These are phyloP conservation scores for Cinara cedri DNA, from an alignment of 2,888 invertebrate genomes.

Conservation along the genomic window DNA sequence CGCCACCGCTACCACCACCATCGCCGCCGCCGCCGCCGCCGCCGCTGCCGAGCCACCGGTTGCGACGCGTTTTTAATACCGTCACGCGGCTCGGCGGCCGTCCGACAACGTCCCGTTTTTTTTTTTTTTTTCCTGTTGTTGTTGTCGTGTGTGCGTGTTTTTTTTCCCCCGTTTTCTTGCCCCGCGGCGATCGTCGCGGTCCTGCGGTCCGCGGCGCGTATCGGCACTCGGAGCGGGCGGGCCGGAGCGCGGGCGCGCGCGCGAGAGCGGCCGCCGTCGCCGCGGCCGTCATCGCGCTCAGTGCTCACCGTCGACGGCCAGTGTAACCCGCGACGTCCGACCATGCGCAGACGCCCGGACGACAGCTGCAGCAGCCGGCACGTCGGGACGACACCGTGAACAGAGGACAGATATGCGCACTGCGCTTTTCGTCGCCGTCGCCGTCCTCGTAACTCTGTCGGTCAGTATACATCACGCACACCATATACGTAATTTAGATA, in stretches of 20 bases:
- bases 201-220: background rate
- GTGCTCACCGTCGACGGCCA: slow-evolving; percentile 12
- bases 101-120: slow-evolving; percentile 42
- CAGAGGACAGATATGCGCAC: slow-evolving; percentile 46
- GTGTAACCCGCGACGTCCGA: slow-evolving; percentile 53
- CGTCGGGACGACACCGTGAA: slow-evolving; percentile 54
- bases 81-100: background rate
- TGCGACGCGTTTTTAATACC: no score
- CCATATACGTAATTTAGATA: no score
- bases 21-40: background rate
- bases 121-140: background rate
- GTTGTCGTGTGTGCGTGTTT: background rate
- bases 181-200: slow-evolving; percentile 15
- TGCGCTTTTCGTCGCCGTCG: slow-evolving; percentile 32
- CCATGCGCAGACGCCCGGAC: slow-evolving; percentile 51
- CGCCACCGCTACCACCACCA: background rate
- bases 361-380: slow-evolving; percentile 45
- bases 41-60: no score
- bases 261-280: background rate
- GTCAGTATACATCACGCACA: slow-evolving; percentile 37
- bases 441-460: slow-evolving; percentile 29
- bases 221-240: background rate
- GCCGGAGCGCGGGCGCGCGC: background rate
- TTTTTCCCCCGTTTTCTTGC: slow-evolving; percentile 10
- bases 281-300: background rate